Evolutionary conservation across 2,113 vertebrate species (phyloP).

Genomic region (Pongo pygmaeus): DNA sequence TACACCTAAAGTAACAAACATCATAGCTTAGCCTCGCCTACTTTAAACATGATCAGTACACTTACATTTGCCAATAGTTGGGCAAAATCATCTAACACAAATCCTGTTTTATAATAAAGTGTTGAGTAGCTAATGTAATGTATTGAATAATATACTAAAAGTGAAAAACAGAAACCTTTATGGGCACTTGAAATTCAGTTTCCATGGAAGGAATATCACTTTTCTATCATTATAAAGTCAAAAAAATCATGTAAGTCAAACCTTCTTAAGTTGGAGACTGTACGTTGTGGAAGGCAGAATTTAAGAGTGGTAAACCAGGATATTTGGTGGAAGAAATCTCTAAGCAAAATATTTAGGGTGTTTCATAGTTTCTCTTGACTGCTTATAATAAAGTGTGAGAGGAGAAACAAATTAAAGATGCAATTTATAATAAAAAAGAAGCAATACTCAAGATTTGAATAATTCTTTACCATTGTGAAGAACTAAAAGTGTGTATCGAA

Average conservation of each 20-base stretch:
- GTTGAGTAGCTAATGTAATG: neutral
- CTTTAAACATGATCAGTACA: neutral
- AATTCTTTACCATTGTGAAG: neutral
- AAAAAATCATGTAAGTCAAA: neutral
- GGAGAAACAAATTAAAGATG: neutral
- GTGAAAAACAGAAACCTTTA: neutral
- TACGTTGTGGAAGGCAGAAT: neutral
- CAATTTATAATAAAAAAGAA: neutral
- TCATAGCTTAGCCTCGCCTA: neutral
- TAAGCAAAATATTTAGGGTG: neutral
- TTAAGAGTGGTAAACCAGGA: neutral
- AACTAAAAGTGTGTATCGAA: neutral
- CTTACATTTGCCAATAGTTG: neutral
- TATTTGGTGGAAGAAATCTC: neutral
- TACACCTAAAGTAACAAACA: neutral
- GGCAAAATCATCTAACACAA: neutral
- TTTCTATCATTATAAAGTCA: neutral
- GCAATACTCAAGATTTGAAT: neutral
- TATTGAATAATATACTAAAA: neutral
- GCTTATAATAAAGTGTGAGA: neutral
- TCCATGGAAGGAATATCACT: neutral
- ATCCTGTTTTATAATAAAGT: neutral
- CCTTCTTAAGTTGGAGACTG: neutral
- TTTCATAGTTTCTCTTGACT: neutral
- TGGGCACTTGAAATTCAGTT: neutral